Evolutionary conservation across 2,113 vertebrate genomes (phyloP).

Genomic region (Hiodon alosoides): DNA sequence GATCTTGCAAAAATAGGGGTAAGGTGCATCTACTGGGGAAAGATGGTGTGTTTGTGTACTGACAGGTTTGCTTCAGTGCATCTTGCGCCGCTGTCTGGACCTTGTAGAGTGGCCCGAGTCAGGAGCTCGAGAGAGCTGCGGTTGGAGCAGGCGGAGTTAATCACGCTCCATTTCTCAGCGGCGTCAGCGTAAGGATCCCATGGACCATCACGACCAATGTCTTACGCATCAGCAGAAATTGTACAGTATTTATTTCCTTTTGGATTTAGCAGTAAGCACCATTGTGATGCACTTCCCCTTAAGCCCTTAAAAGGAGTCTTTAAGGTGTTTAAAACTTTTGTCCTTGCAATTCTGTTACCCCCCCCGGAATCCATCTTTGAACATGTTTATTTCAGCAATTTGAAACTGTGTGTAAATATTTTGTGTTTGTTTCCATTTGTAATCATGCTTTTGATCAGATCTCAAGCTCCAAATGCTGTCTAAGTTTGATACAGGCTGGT

Average conservation of each 20-base stretch:
- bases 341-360: slow-evolving; percentile 11
- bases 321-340: not conserved
- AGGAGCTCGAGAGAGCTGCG: too few species aligned
- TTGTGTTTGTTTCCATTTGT: slow-evolving; percentile 25
- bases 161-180: too few species aligned
- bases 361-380: slow-evolving; percentile 17
- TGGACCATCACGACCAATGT: slow-evolving; percentile 27
- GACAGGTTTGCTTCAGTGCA: too few species aligned
- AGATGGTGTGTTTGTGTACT: too few species aligned
- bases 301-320: too few species aligned
- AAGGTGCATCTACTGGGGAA: too few species aligned
- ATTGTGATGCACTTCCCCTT: not conserved
- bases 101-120: too few species aligned
- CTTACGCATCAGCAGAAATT: slow-evolving; percentile 42
- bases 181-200: too few species aligned
- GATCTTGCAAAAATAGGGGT: too few species aligned
- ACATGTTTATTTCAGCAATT: slow-evolving; percentile 44
- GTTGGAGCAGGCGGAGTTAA: too few species aligned
- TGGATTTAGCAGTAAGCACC: slow-evolving; percentile 10
- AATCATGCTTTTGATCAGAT: slow-evolving; percentile 18
- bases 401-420: slow-evolving; percentile 65
- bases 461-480: not conserved
- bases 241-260: slow-evolving; percentile 45
- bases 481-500: too few species aligned
- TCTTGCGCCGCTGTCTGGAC: too few species aligned